phyloP scores from a whole-genome alignment of 2,797 vertebrate species.

The Mus caroli region DNA sequence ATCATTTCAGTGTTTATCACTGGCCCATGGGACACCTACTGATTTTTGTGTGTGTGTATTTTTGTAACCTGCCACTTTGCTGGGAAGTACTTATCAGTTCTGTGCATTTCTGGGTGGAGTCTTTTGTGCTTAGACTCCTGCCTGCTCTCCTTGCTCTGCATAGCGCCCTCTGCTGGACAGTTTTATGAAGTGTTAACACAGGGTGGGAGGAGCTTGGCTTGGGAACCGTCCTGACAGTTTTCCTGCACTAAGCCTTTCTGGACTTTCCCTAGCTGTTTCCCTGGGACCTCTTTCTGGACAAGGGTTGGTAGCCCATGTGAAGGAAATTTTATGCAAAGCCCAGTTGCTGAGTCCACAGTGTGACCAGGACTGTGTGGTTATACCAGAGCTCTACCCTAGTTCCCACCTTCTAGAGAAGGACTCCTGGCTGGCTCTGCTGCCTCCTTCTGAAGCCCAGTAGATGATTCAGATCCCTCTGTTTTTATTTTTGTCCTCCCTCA shows the following conservation, averaged over 20 bases:
- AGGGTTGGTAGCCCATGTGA: not conserved
- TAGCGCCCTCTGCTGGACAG: not conserved
- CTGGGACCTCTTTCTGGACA: not conserved
- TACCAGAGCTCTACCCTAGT: accelerated
- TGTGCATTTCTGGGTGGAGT: not conserved
- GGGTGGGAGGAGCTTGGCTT: not conserved
- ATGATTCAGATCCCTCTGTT: too few species aligned
- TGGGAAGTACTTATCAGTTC: not conserved
- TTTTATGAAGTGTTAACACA: not conserved
- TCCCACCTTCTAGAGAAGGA: not conserved
- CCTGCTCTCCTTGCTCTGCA: accelerated
- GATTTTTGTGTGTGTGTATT: not conserved
- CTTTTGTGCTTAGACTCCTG: too few species aligned
- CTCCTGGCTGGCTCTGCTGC: accelerated
- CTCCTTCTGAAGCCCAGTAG: not conserved
- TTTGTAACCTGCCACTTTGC: not conserved
- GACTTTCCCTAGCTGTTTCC: not conserved
- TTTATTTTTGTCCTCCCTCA: too few species aligned
- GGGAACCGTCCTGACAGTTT: not conserved
- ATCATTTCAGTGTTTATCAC: not conserved
- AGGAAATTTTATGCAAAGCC: not conserved
- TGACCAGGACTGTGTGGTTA: accelerated
- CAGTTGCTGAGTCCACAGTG: accelerated
- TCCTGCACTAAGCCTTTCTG: not conserved
- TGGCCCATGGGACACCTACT: not conserved